phyloP scores from a whole-genome alignment of 2,888 invertebrate genomes.

The Ditylenchus weischeri region DNA sequence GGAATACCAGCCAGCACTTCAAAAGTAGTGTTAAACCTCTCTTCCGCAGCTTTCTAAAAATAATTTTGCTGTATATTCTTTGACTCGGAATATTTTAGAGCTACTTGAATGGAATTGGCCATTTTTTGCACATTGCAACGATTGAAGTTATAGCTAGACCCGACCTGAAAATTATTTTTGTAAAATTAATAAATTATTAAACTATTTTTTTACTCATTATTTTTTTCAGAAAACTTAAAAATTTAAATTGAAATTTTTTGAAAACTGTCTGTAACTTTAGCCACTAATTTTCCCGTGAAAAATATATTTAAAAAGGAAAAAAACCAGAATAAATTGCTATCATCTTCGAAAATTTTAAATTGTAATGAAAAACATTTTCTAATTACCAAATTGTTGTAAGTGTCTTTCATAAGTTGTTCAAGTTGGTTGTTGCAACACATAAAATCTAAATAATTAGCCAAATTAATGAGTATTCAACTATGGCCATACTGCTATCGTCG shows the following conservation, averaged over 20 bases:
- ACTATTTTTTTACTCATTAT: no score
- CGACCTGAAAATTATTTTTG: background rate
- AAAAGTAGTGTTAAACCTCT: slow-evolving; percentile 49
- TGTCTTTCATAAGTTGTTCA: slow-evolving; percentile 49
- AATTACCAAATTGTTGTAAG: slow-evolving; percentile 30
- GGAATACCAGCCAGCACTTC: slow-evolving; percentile 44
- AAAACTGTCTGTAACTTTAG: no score
- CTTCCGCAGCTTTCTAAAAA: slow-evolving; percentile 25
- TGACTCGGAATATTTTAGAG: background rate
- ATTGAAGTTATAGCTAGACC: slow-evolving; percentile 10
- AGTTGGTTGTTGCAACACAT: slow-evolving; percentile 56
- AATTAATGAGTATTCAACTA: background rate
- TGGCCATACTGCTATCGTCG: slow-evolving; percentile 35
- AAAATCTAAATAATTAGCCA: slow-evolving; percentile 31
- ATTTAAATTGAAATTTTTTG: no score
- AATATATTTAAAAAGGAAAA: no score
- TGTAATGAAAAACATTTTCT: no score
- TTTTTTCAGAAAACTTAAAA: no score
- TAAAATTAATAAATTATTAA: no score
- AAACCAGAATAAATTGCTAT: no score
- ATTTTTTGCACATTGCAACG: slow-evolving; percentile 51
- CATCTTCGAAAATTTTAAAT: no score
- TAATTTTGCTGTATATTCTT: background rate
- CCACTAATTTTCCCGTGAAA: no score
- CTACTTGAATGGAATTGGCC: slow-evolving; percentile 39